Conservation (phyloP, 2,888 invertebrate genomes). For the Diaperis boleti region DNA sequence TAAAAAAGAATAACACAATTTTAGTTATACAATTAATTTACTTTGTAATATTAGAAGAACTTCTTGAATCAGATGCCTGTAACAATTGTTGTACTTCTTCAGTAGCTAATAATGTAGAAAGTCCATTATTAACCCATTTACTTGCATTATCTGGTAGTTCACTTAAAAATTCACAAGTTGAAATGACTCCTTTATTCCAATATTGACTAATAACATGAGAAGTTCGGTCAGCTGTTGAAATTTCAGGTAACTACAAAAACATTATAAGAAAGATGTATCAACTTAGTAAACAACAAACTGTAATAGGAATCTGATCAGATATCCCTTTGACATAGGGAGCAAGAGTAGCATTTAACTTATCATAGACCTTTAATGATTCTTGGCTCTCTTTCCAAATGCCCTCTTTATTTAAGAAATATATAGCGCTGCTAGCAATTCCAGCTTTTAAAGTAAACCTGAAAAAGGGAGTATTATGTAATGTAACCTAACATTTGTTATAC, state of each 20-base stretch:
- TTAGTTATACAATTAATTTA: too few relatives aligned
- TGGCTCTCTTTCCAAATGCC: slow-evolving; percentile 79
- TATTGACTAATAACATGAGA: slow-evolving; percentile 74
- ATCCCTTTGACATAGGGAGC: slow-evolving; percentile 74
- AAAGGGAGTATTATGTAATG: slow-evolving; percentile 22
- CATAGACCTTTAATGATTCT: slow-evolving; percentile 73
- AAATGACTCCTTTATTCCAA: slow-evolving; percentile 77
- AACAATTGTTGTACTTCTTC: too few relatives aligned
- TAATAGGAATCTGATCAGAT: slow-evolving; percentile 74
- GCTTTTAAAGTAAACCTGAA: slow-evolving; percentile 76
- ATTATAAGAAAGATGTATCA: neutral
- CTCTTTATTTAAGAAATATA: slow-evolving; percentile 76
- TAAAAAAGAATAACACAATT: too few relatives aligned
- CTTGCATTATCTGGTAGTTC: too few relatives aligned
- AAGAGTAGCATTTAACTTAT: slow-evolving; percentile 70
- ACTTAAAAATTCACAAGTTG: slow-evolving; percentile 72
- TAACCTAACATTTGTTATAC: neutral
- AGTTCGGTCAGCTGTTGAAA: slow-evolving; percentile 73
- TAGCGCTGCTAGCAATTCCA: slow-evolving; percentile 74
- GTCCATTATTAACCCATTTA: too few relatives aligned
- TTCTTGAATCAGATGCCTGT: too few relatives aligned
- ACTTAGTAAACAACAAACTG: slow-evolving; percentile 66
- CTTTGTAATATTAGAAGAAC: too few relatives aligned
- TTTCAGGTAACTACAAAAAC: slow-evolving; percentile 70
- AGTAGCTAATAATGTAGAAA: too few relatives aligned